Conservation (phyloP, 2,888 invertebrate genomes). For the Stenichneumon culpator region DNA sequence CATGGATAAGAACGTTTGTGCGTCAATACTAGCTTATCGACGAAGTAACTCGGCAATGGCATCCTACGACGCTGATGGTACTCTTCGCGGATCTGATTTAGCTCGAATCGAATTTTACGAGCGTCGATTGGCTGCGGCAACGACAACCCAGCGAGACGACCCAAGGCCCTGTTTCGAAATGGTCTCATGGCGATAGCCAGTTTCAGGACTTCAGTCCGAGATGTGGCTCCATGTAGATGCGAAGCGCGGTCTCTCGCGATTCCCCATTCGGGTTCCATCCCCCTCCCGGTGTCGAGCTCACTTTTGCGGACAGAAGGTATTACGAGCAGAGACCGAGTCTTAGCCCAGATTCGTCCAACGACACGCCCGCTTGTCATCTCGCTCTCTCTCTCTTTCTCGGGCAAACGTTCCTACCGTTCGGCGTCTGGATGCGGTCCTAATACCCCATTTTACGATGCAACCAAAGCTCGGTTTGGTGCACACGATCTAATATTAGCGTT, state of each 20-base stretch:
- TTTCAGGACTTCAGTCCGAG: slow-evolving; percentile 50
- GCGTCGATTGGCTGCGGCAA: slow-evolving; percentile 4
- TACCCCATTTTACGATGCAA: slow-evolving; percentile 59
- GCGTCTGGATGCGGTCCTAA: slow-evolving; percentile 48
- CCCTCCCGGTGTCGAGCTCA: slow-evolving; percentile 34
- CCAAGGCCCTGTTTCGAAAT: slow-evolving; percentile 40
- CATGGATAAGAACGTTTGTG: background rate
- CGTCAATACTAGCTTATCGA: background rate
- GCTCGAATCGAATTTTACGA: slow-evolving; percentile 59
- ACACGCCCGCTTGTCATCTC: background rate
- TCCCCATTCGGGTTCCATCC: background rate
- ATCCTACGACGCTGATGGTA: background rate
- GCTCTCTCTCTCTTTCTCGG: background rate
- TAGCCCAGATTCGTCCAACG: slow-evolving; percentile 58
- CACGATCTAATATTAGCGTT: slow-evolving; percentile 51
- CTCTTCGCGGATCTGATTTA: slow-evolving; percentile 21
- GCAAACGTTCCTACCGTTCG: slow-evolving; percentile 7
- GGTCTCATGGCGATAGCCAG: slow-evolving; percentile 43
- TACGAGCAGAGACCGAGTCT: slow-evolving; percentile 44
- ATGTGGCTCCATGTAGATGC: slow-evolving; percentile 27
- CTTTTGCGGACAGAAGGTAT: slow-evolving; percentile 51
- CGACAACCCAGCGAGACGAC: slow-evolving; percentile 2
- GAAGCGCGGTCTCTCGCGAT: slow-evolving; percentile 46
- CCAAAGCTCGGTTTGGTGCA: slow-evolving; percentile 33
- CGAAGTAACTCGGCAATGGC: background rate